Base-by-base conservation (phyloP, 2,113 vertebrate genomes). In the Herpailurus yagouaroundi region DNA sequence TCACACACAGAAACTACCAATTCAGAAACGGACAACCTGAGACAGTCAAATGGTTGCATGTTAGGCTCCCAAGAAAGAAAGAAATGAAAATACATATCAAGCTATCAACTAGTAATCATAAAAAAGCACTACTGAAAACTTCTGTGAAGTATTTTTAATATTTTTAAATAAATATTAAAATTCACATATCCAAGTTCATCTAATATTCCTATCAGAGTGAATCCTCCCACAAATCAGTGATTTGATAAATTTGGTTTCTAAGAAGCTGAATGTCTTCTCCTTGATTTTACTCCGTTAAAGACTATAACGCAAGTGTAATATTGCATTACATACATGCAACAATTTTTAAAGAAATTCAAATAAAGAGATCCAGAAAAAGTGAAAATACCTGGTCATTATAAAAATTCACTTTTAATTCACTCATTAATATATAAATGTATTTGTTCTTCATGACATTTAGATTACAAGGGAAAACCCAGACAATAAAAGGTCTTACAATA, bases 291-390 rank as follows among this genome's bases (percentile, higher is more conserved):
- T 50, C 76, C 41, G 41, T 25, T 66, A 13, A 76, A 14, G 33
- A 76, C 64, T 66, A 76, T 85, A 76, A 63, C 16, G 41, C 68
- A 87, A 94, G 60, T 68, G 45, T 68, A 83, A 82, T 27, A n/a
- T 25, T 45, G 48, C 55, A 85, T 68, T 64, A 66, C 25, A 5
- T 66, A 87, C 55, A 4, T 55, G n/a, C 41, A 76, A 83, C 10
- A 25, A 76, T 66, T 84, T 60, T 83, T 95, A 76, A 88, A 83
- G 48, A 71, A 87, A 81, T 55, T 89, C 33, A 74, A 89, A 83
- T 82, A 55, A 64, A 90, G 52, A 89, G 33, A 89, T 38, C 19
- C 41, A 64, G 52, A 83, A 90, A 90, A 84, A 76, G 57, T 76
- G 31, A 95, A 90, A 90, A 69, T 88, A 79, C 15, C 71, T 80